phyloP scores from a whole-genome alignment of 2,888 invertebrate genomes.

The Pharmacophagus antenor region DNA sequence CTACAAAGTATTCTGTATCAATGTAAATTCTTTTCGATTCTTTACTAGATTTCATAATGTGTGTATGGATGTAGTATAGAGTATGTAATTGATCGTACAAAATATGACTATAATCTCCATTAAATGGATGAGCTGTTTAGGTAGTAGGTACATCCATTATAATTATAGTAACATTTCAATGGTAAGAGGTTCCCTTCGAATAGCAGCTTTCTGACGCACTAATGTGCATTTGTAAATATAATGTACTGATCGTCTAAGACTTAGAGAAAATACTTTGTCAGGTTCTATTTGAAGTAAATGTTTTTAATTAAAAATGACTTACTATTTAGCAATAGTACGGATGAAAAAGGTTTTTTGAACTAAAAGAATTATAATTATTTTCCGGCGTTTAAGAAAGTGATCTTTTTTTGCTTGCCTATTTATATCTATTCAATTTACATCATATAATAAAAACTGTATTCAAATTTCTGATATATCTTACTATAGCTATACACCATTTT shows the following conservation, averaged over 20 bases:
- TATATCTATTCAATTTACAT: slow-evolving; percentile 8
- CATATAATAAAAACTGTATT: neutral
- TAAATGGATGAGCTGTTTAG: slow-evolving; percentile 52
- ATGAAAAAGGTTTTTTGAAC: neutral
- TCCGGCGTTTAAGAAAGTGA: neutral
- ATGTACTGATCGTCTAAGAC: slow-evolving; percentile 68
- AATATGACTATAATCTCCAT: slow-evolving; percentile 71
- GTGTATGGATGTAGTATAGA: slow-evolving; percentile 38
- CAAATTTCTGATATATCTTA: slow-evolving; percentile 19
- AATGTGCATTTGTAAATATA: slow-evolving; percentile 70
- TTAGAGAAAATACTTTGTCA: slow-evolving; percentile 56
- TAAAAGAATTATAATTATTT: neutral
- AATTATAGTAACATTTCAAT: slow-evolving; percentile 37
- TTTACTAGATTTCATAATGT: slow-evolving; percentile 43
- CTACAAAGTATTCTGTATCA: slow-evolving; percentile 32
- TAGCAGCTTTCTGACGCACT: slow-evolving; percentile 72
- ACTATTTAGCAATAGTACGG: neutral
- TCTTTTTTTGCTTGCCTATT: slow-evolving; percentile 10
- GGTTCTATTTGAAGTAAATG: slow-evolving; percentile 12
- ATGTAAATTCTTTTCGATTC: slow-evolving; percentile 45
- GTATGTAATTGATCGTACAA: slow-evolving; percentile 70
- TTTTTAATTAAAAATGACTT: neutral
- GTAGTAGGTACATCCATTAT: slow-evolving; percentile 35
- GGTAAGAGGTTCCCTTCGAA: slow-evolving; percentile 60
- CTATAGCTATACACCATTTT: neutral